phyloP scores from a whole-genome alignment of 1,140 invertebrate species.

The Lamellibrachia luymesi region DNA sequence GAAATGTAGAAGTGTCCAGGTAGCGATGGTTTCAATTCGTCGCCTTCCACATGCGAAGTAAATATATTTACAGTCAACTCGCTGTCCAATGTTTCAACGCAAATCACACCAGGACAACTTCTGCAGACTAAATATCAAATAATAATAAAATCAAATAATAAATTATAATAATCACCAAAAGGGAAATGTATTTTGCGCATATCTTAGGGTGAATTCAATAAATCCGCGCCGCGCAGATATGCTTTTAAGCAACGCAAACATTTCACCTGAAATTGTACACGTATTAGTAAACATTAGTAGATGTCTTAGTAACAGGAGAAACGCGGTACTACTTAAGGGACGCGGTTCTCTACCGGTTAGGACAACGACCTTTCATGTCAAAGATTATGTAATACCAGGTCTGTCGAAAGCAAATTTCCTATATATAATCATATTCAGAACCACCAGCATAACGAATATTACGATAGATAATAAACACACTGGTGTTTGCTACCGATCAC shows the following conservation, averaged over 20 bases:
- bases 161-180: background rate
- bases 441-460: no score
- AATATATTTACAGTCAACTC: background rate
- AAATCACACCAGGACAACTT: background rate
- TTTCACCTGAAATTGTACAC: background rate
- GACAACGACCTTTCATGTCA: background rate
- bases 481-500: no score
- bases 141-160: background rate
- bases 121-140: background rate
- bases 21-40: background rate
- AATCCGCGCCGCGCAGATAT: background rate
- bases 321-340: background rate
- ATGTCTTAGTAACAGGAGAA: background rate
- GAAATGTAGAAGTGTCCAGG: no score
- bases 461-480: no score
- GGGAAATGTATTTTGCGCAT: background rate
- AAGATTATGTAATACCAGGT: no score
- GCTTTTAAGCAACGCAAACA: background rate
- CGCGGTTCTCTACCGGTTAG: background rate
- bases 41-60: background rate
- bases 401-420: no score
- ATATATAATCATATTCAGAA: no score
- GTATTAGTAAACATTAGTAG: background rate
- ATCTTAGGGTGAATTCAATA: background rate
- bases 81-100: no score